Evolutionary conservation across 2,888 invertebrate species (phyloP).

Genomic region (Phortica okadai): DNA sequence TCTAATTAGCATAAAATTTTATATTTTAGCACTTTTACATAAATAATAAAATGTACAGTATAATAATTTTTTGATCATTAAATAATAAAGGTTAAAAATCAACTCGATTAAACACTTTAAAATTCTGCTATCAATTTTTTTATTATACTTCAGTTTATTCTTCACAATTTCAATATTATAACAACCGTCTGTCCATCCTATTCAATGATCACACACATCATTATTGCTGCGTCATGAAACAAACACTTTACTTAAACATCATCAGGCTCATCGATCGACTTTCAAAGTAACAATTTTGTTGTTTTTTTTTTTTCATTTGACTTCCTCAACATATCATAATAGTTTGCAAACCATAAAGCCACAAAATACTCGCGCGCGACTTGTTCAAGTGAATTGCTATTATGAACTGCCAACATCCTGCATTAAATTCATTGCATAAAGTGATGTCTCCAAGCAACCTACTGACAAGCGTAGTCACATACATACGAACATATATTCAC

Average conservation of each 20-base stretch:
- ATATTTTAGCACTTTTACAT: conserved; percentile 45
- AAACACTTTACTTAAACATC: too few relatives aligned
- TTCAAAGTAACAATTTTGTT: neutral
- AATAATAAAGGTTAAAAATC: neutral
- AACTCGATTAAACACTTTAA: too few relatives aligned
- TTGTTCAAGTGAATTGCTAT: neutral
- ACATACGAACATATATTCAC: too few relatives aligned
- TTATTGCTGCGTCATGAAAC: too few relatives aligned
- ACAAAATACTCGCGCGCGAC: neutral
- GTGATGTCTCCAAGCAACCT: neutral
- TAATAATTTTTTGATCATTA: too few relatives aligned
- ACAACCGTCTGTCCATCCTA: too few relatives aligned
- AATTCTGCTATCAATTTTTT: too few relatives aligned
- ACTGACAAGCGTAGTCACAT: neutral
- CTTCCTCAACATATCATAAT: too few relatives aligned
- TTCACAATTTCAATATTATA: too few relatives aligned
- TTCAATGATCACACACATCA: too few relatives aligned
- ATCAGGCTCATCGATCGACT: neutral
- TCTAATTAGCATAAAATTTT: conserved; percentile 35
- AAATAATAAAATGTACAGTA: too few relatives aligned
- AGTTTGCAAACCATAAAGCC: neutral
- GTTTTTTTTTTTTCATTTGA: neutral
- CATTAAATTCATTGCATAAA: neutral
- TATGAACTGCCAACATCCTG: conserved; percentile 14
- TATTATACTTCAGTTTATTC: too few relatives aligned